Evolutionary conservation across 2,797 vertebrate genomes (phyloP), one percentile per base, ranked within the genome.

Genomic region (Scolopax bukidnonensis): DNA sequence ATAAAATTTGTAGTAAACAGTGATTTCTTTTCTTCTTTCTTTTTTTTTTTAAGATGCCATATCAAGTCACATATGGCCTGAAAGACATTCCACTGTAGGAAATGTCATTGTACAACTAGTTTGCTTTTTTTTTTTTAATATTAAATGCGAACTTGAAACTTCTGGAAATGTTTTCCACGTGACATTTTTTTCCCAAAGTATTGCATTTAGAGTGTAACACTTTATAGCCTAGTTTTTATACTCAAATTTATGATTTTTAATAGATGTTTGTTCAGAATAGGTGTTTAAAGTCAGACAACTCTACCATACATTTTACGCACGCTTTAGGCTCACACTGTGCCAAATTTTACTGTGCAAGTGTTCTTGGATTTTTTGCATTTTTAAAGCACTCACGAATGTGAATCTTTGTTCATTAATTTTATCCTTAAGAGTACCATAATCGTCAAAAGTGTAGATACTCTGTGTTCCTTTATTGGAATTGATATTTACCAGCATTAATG

Each of bases 181-280:
- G 93, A 96, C 97, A 64, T 91, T 96, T 90, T 96, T 67, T 96
- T 60, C 86, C 69, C 84, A 73, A 96, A 97, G 95, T 94, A 96
- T 93, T 97, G 96, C 95, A 96, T 97, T 98, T 97, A 97, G 95
- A 91, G 87, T 92, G 65, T 97, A 97, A 95, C 97, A 79, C 91
- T 97, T 96, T 97, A 95, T 97, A 97, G 90, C 73, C 87, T 97
- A 93, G 95, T 86, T 97, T 98, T 98, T 97, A 90, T 98, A 97
- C 87, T 96, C 70, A 95, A 16, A 96, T 95, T 87, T 96, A 92
- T 92, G 82, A 89, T 96, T 97, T 98, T 97, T 95, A 86, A 17
- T 96, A 96, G 90, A 16, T 86, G 38, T 81, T 96, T 95, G 91
- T 97, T 97, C 97, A 93, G 95, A 95, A 65, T 92, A 94, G 89